phyloP scores from a whole-genome alignment of 2,113 vertebrate species.

The Podarcis cretensis region DNA sequence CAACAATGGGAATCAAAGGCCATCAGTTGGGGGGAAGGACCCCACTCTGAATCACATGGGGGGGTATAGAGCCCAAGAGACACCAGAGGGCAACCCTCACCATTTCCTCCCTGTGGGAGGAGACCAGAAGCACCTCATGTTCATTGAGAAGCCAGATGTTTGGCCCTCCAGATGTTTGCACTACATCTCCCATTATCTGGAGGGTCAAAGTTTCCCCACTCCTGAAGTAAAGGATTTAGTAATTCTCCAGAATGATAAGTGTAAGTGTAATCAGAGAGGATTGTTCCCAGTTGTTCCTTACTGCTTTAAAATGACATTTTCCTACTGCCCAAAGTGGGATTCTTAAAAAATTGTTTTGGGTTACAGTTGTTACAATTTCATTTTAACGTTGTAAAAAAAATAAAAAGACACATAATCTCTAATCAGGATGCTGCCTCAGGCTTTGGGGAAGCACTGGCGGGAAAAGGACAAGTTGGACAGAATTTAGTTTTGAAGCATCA shows the following conservation, averaged over 20 bases:
- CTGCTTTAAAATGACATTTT: constrained; percentile 14
- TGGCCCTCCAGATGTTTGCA: too few species aligned
- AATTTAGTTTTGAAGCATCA: constrained; percentile 22
- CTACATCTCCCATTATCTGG: too few species aligned
- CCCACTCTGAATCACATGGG: too few species aligned
- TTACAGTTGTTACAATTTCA: not conserved
- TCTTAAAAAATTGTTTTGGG: constrained; percentile 7
- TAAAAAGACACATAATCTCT: constrained; percentile 15
- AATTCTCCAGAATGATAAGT: not conserved
- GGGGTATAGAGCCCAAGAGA: too few species aligned
- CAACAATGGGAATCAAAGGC: too few species aligned
- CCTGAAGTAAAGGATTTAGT: not conserved
- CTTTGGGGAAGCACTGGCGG: constrained; percentile 16
- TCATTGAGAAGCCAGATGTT: too few species aligned
- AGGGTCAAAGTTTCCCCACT: too few species aligned
- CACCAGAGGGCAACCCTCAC: too few species aligned
- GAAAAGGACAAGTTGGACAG: not conserved
- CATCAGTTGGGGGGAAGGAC: too few species aligned
- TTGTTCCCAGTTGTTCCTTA: constrained; percentile 4
- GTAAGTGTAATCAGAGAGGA: not conserved
- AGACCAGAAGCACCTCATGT: too few species aligned
- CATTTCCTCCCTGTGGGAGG: too few species aligned
- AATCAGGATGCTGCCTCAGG: not conserved
- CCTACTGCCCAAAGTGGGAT: not conserved
- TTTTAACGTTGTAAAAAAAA: constrained; percentile 13